Percentiles rank a stretch among this genome's conserved stretches.
phyloP scores from a whole-genome alignment of 2,888 invertebrate species.

The Drosophila nr. fundita region DNA sequence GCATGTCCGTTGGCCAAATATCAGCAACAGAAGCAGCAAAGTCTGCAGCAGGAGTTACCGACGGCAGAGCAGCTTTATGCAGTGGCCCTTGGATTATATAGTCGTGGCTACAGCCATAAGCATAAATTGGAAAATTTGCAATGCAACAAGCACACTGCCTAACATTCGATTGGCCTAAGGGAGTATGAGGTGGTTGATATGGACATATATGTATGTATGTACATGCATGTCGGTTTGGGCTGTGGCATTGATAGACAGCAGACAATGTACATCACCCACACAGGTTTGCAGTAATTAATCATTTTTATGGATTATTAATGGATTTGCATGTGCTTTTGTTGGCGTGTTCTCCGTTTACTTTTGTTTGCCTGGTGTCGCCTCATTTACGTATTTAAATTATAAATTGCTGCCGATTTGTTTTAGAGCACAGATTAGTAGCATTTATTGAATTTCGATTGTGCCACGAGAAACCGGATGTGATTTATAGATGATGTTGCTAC shows the following conservation, averaged over 20 bases:
- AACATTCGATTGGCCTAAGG: slow-evolving; percentile 32
- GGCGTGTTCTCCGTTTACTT: slow-evolving; percentile 16
- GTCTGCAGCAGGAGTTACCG: slow-evolving; percentile 49
- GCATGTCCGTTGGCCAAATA: slow-evolving; percentile 54
- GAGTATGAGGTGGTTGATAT: not conserved
- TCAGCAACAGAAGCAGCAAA: not conserved
- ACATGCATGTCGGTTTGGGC: slow-evolving; percentile 20
- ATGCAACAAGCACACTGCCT: slow-evolving; percentile 43
- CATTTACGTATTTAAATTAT: slow-evolving; percentile 55
- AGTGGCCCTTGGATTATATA: slow-evolving; percentile 19
- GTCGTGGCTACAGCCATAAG: slow-evolving; percentile 52
- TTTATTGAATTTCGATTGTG: slow-evolving; percentile 42
- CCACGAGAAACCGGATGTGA: slow-evolving; percentile 22
- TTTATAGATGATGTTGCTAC: slow-evolving; percentile 21
- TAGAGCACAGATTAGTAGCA: slow-evolving; percentile 51
- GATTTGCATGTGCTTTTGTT: slow-evolving; percentile 53
- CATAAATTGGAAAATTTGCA: slow-evolving; percentile 72
- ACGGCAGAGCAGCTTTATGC: slow-evolving; percentile 59
- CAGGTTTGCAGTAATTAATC: slow-evolving; percentile 77
- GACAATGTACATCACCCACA: slow-evolving; percentile 57
- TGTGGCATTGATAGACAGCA: slow-evolving; percentile 71
- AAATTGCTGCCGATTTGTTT: slow-evolving; percentile 51
- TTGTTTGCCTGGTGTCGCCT: slow-evolving; percentile 24
- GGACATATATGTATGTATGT: not conserved
- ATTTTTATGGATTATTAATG: slow-evolving; percentile 80